Evolutionary conservation across 2,113 vertebrate genomes (phyloP).

Genomic region (Dolichotis patagonum): DNA sequence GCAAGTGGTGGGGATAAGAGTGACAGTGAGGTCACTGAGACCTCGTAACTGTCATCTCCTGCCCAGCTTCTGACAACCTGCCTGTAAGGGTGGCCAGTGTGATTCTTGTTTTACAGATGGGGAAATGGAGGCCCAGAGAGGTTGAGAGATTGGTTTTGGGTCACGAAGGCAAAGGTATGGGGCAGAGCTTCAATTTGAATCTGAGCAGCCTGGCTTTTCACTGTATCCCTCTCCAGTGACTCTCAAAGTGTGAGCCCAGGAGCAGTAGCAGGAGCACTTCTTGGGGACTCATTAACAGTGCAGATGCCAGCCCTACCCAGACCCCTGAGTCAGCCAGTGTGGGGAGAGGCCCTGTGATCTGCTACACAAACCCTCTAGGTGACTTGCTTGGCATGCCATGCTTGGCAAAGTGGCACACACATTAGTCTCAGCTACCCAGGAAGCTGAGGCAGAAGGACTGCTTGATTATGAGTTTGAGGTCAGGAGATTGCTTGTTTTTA

Average conservation of each 20-base stretch:
- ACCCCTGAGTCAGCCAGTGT: background rate
- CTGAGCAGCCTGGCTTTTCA: background rate
- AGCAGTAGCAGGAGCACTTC: background rate
- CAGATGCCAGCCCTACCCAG: background rate
- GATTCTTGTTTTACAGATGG: background rate
- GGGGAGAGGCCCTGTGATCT: background rate
- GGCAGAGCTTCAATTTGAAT: background rate
- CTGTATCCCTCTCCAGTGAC: background rate
- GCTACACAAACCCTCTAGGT: background rate
- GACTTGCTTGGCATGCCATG: background rate
- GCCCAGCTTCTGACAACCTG: background rate
- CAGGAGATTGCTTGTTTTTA: background rate
- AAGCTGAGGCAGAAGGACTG: background rate
- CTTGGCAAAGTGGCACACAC: background rate
- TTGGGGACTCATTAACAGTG: background rate
- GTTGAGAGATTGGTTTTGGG: background rate
- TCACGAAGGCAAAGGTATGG: background rate
- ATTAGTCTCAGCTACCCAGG: background rate
- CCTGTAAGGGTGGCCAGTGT: background rate
- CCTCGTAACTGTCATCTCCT: background rate
- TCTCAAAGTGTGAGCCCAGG: background rate
- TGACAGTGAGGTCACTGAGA: background rate
- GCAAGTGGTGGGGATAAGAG: background rate
- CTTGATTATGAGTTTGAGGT: background rate
- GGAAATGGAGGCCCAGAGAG: background rate